A percentile compares a stretch with the other conserved stretches of the same genome.
Conservation (phyloP, 2,797 vertebrate genomes). For the Dendrocincla fuliginosa region DNA sequence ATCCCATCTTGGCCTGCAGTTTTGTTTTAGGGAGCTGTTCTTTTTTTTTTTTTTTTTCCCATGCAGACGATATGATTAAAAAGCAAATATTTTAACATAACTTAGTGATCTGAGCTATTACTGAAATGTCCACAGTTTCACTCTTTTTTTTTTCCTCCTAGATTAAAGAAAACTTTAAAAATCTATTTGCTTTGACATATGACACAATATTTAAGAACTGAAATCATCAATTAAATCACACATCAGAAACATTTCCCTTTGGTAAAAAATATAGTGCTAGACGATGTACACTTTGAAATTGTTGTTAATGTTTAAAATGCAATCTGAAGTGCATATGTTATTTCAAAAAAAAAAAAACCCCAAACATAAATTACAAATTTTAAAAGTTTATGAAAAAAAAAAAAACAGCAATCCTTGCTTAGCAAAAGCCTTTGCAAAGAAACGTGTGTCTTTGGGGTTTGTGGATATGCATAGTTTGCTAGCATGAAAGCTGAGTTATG, state of each 20-base stretch:
- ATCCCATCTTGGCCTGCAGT: constrained; percentile 70
- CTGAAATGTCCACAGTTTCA: constrained; percentile 74
- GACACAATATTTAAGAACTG: constrained; percentile 73
- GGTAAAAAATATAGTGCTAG: constrained; percentile 70
- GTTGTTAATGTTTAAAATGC: constrained; percentile 69
- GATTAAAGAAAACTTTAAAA: constrained; percentile 75
- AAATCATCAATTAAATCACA: constrained; percentile 73
- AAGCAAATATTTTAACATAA: constrained; percentile 74
- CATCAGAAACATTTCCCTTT: constrained; percentile 73
- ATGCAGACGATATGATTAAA: constrained; percentile 70
- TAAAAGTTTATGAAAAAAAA: constrained; percentile 36
- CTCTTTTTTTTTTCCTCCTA: constrained; percentile 70
- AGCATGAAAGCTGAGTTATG: not conserved
- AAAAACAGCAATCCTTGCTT: not conserved
- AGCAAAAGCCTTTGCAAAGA: constrained; percentile 29
- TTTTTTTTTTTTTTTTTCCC: not conserved
- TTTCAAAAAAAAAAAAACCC: not conserved
- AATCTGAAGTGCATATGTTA: constrained; percentile 63
- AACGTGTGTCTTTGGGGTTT: constrained; percentile 13
- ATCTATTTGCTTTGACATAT: constrained; percentile 73
- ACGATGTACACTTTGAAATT: constrained; percentile 70
- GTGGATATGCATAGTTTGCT: not conserved
- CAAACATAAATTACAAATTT: constrained; percentile 49
- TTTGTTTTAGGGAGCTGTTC: constrained; percentile 68
- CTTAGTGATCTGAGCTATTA: constrained; percentile 71